These are phyloP conservation scores for Melitaea cinxia DNA, from an alignment of 1,140 invertebrate genomes.

Conservation along the genomic window DNA sequence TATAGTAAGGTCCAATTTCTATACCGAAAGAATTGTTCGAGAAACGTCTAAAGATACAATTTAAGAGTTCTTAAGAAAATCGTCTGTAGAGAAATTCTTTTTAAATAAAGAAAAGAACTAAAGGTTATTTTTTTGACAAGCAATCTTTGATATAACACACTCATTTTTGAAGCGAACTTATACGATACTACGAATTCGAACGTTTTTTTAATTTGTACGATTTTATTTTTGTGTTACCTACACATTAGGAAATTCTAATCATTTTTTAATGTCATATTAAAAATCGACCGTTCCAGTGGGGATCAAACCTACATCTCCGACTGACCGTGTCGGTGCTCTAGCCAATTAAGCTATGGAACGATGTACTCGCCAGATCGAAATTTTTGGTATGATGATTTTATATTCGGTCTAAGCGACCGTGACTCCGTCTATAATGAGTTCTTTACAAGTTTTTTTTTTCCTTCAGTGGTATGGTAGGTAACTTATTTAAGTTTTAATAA, in stretches of 20 bases:
- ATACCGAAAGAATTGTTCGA: background rate
- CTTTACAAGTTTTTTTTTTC: background rate
- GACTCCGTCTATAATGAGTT: too few species aligned
- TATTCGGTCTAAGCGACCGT: too few species aligned
- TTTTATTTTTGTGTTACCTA: background rate
- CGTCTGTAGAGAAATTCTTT: background rate
- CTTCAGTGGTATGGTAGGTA: background rate
- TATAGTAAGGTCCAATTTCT: background rate
- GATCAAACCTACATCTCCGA: too few species aligned
- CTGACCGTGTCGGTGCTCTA: too few species aligned
- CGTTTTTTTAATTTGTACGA: too few species aligned
- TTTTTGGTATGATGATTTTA: too few species aligned
- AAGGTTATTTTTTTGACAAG: slow-evolving; percentile 5
- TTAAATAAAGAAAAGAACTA: background rate
- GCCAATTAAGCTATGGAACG: too few species aligned
- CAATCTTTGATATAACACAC: slow-evolving; percentile 7
- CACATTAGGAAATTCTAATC: too few species aligned
- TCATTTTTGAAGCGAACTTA: background rate
- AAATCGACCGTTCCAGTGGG: too few species aligned
- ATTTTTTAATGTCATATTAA: too few species aligned
- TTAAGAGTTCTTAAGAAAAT: slow-evolving; percentile 7
- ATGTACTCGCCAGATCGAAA: too few species aligned
- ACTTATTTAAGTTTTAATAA: too few species aligned
- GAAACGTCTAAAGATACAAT: slow-evolving; percentile 2
- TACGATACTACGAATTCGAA: slow-evolving; percentile 8